Base-by-base conservation (phyloP, 2,888 invertebrate genomes). In the Syritta pipiens region DNA sequence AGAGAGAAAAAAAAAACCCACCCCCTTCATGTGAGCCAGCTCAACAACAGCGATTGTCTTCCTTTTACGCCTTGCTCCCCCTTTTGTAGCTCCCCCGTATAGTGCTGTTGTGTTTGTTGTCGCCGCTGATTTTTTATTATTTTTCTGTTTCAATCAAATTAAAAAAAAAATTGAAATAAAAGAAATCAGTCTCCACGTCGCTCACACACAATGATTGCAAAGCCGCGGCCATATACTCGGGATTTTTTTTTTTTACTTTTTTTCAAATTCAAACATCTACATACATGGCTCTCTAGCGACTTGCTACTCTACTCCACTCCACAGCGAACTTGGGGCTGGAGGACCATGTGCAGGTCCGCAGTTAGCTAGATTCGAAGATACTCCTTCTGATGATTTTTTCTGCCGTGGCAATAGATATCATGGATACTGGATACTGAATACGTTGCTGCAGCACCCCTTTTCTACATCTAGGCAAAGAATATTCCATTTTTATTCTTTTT, bases 81-180 rank as follows among this genome's bases (percentile, higher is more conserved):
- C 28, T 65, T 51, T 42, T 42, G 63, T 46, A 55, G 35, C 26
- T 35, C 67, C 17, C 14, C 7, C 22, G 17, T 32, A 48, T 59
- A 68, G 59, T 59, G 65, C 30, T 62, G 67, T 72, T 77, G 72
- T 79, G 74, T 68, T 68, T 68, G 74, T 79, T 79, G 72, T 77
- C 77, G 60, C 44, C 51, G 65, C 40, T 68, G 49, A 60, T 72
- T 44, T 79, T 67, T 67, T 72, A 60, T 67, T 60, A 55, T 77
- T 77, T 74, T 63, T 79, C 67, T 74, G 57, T 84, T 86, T 84
- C 84, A 86, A 86, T 86, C 85, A 86, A 76, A 81, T 81, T 81
- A 81, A 71, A 74, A 81, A 81, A n/a, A n/a, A n/a, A n/a, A n/a
- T n/a, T n/a, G n/a, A n/a, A n/a, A 71, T 65, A 81, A 81, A 81